A percentile compares a stretch with the other conserved stretches of the same genome.
Conservation (phyloP, 2,797 vertebrate genomes). For the Percopsis omiscomaycus region DNA sequence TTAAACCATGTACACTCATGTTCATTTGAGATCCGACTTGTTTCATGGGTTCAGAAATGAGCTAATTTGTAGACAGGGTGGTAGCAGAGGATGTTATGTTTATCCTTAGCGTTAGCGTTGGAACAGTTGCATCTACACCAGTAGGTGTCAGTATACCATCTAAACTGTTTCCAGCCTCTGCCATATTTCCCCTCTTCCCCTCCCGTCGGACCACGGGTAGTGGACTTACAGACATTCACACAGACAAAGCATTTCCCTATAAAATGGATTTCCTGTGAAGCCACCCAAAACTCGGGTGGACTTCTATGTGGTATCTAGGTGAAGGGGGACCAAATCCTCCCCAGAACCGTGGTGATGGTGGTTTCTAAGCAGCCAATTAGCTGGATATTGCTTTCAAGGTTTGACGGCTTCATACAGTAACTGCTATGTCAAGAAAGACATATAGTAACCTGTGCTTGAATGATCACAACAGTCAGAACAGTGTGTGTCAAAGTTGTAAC, state of each 20-base stretch:
- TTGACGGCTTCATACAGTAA: background rate
- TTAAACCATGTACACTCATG: too few species aligned
- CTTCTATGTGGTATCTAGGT: too few species aligned
- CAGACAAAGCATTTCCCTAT: conserved; percentile 40
- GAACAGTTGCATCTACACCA: too few species aligned
- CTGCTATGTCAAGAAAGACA: background rate
- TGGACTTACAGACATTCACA: conserved; percentile 37
- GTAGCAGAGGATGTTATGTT: too few species aligned
- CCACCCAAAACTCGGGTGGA: background rate
- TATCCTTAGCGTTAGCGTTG: too few species aligned
- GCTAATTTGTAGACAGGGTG: too few species aligned
- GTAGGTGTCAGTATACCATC: too few species aligned
- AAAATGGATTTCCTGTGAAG: conserved; percentile 38
- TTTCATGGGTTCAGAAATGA: too few species aligned
- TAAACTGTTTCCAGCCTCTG: too few species aligned
- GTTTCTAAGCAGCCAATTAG: conserved; percentile 14
- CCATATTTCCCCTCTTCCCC: too few species aligned
- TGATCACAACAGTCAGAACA: background rate
- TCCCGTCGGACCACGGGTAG: background rate
- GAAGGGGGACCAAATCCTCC: conserved; percentile 29
- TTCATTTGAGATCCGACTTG: too few species aligned
- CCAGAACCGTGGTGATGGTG: conserved; percentile 20
- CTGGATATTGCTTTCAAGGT: background rate
- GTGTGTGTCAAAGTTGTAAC: too few species aligned
- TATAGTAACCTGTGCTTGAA: conserved; percentile 1